Evolutionary conservation across 1,140 invertebrate species (phyloP).

Genomic region (Schlechtendalia chinensis): DNA sequence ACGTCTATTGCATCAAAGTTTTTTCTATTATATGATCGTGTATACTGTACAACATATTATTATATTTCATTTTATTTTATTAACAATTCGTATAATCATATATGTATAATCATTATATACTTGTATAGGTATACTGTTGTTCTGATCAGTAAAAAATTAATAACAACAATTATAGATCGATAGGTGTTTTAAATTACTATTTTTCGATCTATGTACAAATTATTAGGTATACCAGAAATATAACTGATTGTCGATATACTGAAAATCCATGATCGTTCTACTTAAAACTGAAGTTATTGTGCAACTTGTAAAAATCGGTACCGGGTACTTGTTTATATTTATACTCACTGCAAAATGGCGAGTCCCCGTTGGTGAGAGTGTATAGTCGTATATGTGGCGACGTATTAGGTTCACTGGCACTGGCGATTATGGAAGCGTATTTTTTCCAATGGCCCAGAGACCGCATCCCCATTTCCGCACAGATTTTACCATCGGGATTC

Average conservation of each 20-base stretch:
- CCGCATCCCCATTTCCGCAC: slow-evolving; percentile 53
- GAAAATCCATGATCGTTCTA: too few relatives aligned
- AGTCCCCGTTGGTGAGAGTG: slow-evolving; percentile 65
- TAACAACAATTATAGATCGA: too few relatives aligned
- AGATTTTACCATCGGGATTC: slow-evolving; percentile 53
- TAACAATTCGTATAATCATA: neutral
- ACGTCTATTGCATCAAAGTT: too few relatives aligned
- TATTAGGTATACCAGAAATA: neutral
- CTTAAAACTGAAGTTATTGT: neutral
- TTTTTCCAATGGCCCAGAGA: slow-evolving; percentile 52
- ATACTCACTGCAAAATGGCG: slow-evolving; percentile 76
- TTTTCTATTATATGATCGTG: too few relatives aligned
- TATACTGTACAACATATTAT: too few relatives aligned
- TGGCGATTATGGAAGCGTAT: slow-evolving; percentile 38
- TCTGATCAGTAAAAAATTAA: too few relatives aligned
- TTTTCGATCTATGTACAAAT: too few relatives aligned
- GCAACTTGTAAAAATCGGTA: too few relatives aligned
- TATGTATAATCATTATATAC: too few relatives aligned
- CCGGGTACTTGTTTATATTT: neutral
- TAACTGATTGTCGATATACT: neutral
- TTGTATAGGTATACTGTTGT: too few relatives aligned
- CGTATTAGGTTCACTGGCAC: slow-evolving; percentile 29
- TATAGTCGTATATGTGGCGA: slow-evolving; percentile 62
- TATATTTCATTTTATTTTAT: too few relatives aligned
- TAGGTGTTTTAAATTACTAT: too few relatives aligned